A percentile compares a stretch with the other conserved stretches of the same genome.
Conservation (phyloP, 2,113 vertebrate genomes). For the Sceloporus tristichus region DNA sequence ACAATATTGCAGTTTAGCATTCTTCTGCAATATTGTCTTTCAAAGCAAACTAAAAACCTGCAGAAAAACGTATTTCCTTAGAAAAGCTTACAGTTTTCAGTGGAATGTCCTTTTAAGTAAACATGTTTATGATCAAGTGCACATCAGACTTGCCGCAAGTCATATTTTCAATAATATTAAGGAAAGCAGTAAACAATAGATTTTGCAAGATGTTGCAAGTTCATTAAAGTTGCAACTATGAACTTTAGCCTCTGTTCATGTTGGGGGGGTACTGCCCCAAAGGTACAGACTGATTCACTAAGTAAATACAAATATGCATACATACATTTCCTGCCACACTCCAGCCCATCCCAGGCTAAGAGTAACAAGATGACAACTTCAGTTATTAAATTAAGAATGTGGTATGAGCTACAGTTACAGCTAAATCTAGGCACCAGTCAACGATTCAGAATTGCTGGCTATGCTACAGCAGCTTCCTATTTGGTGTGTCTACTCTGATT, state of each 20-base stretch:
- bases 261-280: background rate
- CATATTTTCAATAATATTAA: background rate
- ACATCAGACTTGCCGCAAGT: background rate
- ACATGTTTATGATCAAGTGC: background rate
- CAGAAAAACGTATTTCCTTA: slow-evolving; percentile 4
- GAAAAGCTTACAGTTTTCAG: background rate
- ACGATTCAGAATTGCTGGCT: background rate
- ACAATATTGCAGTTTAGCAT: slow-evolving; percentile 15
- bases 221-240: background rate
- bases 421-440: background rate
- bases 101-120: background rate
- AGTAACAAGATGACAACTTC: background rate
- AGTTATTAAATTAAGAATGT: background rate
- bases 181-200: background rate
- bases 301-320: background rate
- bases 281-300: background rate
- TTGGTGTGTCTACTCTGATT: background rate
- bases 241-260: background rate
- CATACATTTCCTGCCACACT: background rate
- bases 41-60: background rate
- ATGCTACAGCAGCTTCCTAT: background rate
- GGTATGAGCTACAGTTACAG: background rate
- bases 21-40: slow-evolving; percentile 18
- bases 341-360: background rate
- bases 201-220: slow-evolving; percentile 5